A percentile compares a stretch with the other conserved stretches of the same genome.
These are phyloP conservation scores for Hydropsyche tenuis DNA, from an alignment of 1,140 invertebrate genomes.

Conservation along the genomic window DNA sequence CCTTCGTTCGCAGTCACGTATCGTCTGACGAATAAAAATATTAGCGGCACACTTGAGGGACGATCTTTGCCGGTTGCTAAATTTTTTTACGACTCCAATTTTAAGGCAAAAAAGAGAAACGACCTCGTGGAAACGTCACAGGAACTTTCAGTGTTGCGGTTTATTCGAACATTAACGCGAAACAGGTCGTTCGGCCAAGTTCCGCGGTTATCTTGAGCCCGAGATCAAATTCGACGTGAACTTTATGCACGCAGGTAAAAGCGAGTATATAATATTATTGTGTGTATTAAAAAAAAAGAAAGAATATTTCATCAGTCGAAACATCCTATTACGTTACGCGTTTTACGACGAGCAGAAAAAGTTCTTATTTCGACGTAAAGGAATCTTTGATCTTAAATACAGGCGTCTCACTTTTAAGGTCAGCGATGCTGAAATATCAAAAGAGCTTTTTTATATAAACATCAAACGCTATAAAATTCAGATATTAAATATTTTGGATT, in stretches of 20 bases:
- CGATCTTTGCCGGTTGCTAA: background rate
- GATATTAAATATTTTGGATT: too few relatives aligned
- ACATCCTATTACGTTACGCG: too few relatives aligned
- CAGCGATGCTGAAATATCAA: too few relatives aligned
- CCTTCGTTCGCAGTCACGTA: constrained; percentile 16
- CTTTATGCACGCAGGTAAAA: background rate
- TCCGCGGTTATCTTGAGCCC: constrained; percentile 7
- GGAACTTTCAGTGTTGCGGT: constrained; percentile 6
- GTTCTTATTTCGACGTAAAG: too few relatives aligned
- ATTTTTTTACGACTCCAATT: constrained; percentile 25
- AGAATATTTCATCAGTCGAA: too few relatives aligned
- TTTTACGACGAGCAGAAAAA: too few relatives aligned
- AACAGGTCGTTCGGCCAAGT: constrained; percentile 9
- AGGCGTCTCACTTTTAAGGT: too few relatives aligned
- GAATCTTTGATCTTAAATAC: too few relatives aligned
- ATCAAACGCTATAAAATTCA: too few relatives aligned
- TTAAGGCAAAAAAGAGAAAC: constrained; percentile 7
- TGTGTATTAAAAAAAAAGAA: background rate
- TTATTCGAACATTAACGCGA: constrained; percentile 22
- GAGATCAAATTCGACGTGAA: background rate
- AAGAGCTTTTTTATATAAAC: too few relatives aligned
- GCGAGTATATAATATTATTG: background rate
- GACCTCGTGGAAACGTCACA: background rate
- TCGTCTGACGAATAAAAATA: constrained; percentile 24
- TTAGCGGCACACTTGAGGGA: constrained; percentile 17